Percentiles rank a stretch among this genome's conserved stretches.
These are phyloP conservation scores for Drosophila algonquin DNA, from an alignment of 2,888 invertebrate species.

Conservation along the genomic window DNA sequence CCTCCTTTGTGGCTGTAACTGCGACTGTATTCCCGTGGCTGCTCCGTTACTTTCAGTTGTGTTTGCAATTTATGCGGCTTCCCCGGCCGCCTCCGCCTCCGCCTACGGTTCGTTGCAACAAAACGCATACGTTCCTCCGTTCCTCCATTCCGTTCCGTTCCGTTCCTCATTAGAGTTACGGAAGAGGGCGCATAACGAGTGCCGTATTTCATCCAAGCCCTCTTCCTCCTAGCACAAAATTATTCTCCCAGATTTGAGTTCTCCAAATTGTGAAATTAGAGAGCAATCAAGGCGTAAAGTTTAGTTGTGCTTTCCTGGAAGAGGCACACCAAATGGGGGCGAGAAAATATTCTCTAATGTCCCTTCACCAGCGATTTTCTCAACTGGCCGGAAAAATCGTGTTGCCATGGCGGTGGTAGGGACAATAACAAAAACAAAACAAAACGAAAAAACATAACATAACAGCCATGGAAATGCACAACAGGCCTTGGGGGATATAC, in stretches of 20 bases:
- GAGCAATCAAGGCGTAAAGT: slow-evolving; percentile 47
- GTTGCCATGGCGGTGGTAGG: slow-evolving; percentile 51
- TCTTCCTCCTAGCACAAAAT: slow-evolving; percentile 8
- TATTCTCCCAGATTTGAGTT: slow-evolving; percentile 40
- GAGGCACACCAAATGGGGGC: slow-evolving; percentile 7
- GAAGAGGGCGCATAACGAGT: background rate
- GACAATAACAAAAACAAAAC: slow-evolving; percentile 41
- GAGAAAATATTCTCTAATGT: slow-evolving; percentile 35
- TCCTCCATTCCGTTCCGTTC: slow-evolving; percentile 13
- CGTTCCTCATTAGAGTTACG: background rate
- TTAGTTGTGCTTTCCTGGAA: slow-evolving; percentile 22
- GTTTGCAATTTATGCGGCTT: slow-evolving; percentile 80
- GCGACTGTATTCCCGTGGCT: slow-evolving; percentile 36
- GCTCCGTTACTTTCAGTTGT: slow-evolving; percentile 49
- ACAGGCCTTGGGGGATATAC: slow-evolving; percentile 13
- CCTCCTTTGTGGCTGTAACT: slow-evolving; percentile 17
- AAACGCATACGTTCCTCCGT: slow-evolving; percentile 5
- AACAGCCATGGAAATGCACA: slow-evolving; percentile 48
- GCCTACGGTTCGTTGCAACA: background rate
- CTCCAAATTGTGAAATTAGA: slow-evolving; percentile 52
- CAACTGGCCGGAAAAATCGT: slow-evolving; percentile 35
- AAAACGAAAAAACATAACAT: slow-evolving; percentile 12
- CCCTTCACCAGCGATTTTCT: slow-evolving; percentile 39
- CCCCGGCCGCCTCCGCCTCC: slow-evolving; percentile 26
- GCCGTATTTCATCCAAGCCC: slow-evolving; percentile 2